phyloP scores from a whole-genome alignment of 2,888 invertebrate species.

The Psylliodes chrysocephalus region DNA sequence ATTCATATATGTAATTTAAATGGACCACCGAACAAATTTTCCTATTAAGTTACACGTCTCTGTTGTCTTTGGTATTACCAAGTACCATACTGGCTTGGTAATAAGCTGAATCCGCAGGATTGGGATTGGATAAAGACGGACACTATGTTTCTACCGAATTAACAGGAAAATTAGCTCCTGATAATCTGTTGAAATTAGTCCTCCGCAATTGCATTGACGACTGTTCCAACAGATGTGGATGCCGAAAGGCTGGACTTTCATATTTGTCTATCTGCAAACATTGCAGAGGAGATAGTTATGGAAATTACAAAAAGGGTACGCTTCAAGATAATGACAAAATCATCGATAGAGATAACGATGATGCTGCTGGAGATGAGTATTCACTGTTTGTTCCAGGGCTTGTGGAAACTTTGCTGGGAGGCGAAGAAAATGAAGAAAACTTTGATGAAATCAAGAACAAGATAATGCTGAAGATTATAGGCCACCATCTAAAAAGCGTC shows the following conservation, averaged over 20 bases:
- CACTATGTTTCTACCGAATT: conserved; percentile 23
- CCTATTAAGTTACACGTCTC: no score
- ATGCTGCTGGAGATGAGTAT: neutral
- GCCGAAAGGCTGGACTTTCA: conserved; percentile 15
- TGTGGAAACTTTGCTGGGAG: neutral
- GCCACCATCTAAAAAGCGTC: neutral
- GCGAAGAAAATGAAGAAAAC: neutral
- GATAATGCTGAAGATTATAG: neutral
- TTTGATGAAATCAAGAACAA: neutral
- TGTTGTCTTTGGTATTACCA: no score
- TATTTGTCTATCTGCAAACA: no score
- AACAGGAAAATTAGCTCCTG: conserved; percentile 9
- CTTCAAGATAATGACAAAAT: neutral
- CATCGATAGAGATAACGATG: neutral
- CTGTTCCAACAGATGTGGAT: conserved; percentile 17
- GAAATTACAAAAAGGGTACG: neutral
- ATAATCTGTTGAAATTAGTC: conserved; percentile 15
- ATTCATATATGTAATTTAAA: no score
- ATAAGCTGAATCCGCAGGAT: no score
- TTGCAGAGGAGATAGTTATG: conserved; percentile 3
- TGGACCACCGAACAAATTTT: no score
- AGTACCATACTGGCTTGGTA: no score
- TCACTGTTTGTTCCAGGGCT: neutral
- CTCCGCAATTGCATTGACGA: no score
- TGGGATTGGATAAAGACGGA: conserved; percentile 17